Conservation (phyloP, 1,140 invertebrate genomes). For the Meloidogyne floridensis region DNA sequence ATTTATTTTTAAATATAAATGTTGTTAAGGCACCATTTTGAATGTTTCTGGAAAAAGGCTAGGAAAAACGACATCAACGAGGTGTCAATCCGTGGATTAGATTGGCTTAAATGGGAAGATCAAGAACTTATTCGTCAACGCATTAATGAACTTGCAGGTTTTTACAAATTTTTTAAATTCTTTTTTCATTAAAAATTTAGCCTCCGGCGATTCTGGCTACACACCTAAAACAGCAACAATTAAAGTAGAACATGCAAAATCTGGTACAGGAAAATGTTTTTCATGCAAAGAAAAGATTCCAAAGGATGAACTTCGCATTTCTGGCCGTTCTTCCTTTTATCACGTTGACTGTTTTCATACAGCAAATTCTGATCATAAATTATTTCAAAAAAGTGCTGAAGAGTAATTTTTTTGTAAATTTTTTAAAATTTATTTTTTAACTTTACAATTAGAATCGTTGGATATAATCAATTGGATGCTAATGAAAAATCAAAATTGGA, state of each 20-base stretch:
- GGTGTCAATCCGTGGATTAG: constrained; percentile 56
- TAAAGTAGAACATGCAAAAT: constrained; percentile 66
- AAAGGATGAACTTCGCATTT: constrained; percentile 57
- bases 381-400: constrained; percentile 33
- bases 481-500: constrained; percentile 78
- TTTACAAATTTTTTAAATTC: neutral
- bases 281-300: constrained; percentile 76
- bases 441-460: constrained; percentile 74
- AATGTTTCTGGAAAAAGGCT: constrained; percentile 76
- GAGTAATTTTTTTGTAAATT: constrained; percentile 32
- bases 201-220: constrained; percentile 25
- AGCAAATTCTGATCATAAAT: constrained; percentile 10
- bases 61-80: constrained; percentile 51
- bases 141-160: constrained; percentile 46
- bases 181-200: constrained; percentile 4
- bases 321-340: constrained; percentile 43
- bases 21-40: constrained; percentile 78
- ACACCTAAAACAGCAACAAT: constrained; percentile 29
- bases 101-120: constrained; percentile 57
- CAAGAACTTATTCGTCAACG: constrained; percentile 50
- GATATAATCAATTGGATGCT: constrained; percentile 75
- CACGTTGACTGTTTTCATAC: constrained; percentile 49
- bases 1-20: neutral
- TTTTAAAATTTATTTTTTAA: constrained; percentile 9
- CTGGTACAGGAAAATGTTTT: constrained; percentile 75